These are phyloP conservation scores for Megatriorchis doriae DNA, from an alignment of 2,113 vertebrate species.

Conservation along the genomic window DNA sequence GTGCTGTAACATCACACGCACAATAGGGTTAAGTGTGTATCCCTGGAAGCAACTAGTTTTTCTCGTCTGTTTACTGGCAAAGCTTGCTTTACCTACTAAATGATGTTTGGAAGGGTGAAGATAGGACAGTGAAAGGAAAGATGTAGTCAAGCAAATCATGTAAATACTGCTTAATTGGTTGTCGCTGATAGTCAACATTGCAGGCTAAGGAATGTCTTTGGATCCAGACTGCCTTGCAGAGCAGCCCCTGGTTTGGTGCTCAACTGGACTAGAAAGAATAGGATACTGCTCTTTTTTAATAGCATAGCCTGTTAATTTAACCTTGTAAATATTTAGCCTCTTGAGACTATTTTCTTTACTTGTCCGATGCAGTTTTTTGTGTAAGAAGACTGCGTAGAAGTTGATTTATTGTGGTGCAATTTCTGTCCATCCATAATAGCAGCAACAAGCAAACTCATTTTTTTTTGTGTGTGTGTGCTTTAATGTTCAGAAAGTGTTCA, in stretches of 20 bases:
- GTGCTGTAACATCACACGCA: background rate
- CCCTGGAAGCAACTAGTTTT: background rate
- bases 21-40: background rate
- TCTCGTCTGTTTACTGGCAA: background rate
- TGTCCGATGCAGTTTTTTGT: background rate
- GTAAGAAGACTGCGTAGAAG: background rate
- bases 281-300: background rate
- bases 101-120: background rate
- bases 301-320: background rate
- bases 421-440: background rate
- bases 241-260: background rate
- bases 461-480: background rate
- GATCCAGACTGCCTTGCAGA: background rate
- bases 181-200: background rate
- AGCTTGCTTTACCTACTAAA: background rate
- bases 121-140: background rate
- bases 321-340: background rate
- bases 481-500: background rate
- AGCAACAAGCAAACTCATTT: background rate
- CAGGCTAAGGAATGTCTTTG: background rate
- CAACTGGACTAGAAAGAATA: background rate
- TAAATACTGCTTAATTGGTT: background rate
- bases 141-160: background rate
- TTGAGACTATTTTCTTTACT: background rate
- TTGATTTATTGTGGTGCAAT: background rate